These are phyloP conservation scores for Caerostris extrusa DNA, from an alignment of 1,140 invertebrate genomes.

Conservation along the genomic window DNA sequence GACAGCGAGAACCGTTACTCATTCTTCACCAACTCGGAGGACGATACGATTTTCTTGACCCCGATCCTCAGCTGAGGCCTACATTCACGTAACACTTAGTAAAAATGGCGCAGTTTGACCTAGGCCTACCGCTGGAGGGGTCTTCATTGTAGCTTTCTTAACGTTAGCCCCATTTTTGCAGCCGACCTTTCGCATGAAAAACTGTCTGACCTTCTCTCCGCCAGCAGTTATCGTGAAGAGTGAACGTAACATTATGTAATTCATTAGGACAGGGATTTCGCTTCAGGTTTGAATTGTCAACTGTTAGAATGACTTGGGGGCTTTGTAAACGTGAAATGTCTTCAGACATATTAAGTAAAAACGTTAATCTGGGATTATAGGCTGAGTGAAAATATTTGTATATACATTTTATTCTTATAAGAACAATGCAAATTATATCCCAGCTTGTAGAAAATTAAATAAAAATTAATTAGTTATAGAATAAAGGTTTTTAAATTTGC, in stretches of 20 bases:
- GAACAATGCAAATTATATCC: no score
- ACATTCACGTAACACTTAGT: constrained; percentile 29
- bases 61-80: constrained; percentile 23
- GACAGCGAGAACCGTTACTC: no score
- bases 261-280: not conserved
- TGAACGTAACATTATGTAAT: constrained; percentile 22
- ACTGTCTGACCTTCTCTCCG: constrained; percentile 1
- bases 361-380: no score
- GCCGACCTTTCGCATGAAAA: constrained; percentile 31
- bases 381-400: no score
- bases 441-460: no score
- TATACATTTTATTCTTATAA: no score
- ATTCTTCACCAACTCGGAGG: not conserved
- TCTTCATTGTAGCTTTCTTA: constrained; percentile 5
- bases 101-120: constrained; percentile 40
- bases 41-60: constrained; percentile 29
- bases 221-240: not conserved
- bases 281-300: not conserved
- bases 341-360: no score
- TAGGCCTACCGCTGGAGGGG: constrained; percentile 55
- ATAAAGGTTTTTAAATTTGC: no score
- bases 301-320: not conserved
- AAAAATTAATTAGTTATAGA: no score
- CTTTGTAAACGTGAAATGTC: not conserved
- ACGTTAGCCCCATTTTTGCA: constrained; percentile 34